Evolutionary conservation across 2,888 invertebrate species (phyloP), one percentile per base, ranked within the genome.

Genomic region (Pachycephus smyrnensis): DNA sequence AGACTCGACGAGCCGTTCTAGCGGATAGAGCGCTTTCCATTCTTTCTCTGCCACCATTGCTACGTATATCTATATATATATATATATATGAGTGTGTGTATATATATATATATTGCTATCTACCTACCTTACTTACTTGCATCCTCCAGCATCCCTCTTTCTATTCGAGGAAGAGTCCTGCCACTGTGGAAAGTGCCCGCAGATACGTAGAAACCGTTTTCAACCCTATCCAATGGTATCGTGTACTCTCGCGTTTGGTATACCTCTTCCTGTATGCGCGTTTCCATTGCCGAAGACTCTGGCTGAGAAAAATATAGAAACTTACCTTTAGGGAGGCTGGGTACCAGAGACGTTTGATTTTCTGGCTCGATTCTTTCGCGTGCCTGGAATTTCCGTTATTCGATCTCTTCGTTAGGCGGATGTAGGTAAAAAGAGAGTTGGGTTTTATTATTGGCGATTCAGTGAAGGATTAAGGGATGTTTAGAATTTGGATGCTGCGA

Each of bases 1-100:
- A 80, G 80, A 81, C 76, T 76, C 69, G 77, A 55, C 76, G 77
- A 82, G 78, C 79, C 32, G 15, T 31, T 71, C 71, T 15, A 11
- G 6, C 71, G 11, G 32, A 23, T 30, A 71, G 71, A 30, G 23
- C 71, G 30, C 32, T 71, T 33, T 71, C 71, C 71, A 71, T 71
- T 71, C 71, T 71, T 71, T 71, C 71, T 32, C 12, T 33, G 30
- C 15, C 31, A 15, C 71, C 71, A 11, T 71, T 33, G 30, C 71
- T 23, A 23, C 11, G 71, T 55, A 55, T 23, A 23, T 1, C 9
- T 23, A 15, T 40, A 40, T 40, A 1, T 15, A 40, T 40, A 3
- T 4, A 15, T 3, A 3, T 33, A 33, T 33, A 3, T n/a, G n/a
- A n/a, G n/a, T n/a, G n/a, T n/a, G n/a, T n/a, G n/a, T 33, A 33